Evolutionary conservation across 1,140 invertebrate species (phyloP).

Genomic region (Argopecten irradians): DNA sequence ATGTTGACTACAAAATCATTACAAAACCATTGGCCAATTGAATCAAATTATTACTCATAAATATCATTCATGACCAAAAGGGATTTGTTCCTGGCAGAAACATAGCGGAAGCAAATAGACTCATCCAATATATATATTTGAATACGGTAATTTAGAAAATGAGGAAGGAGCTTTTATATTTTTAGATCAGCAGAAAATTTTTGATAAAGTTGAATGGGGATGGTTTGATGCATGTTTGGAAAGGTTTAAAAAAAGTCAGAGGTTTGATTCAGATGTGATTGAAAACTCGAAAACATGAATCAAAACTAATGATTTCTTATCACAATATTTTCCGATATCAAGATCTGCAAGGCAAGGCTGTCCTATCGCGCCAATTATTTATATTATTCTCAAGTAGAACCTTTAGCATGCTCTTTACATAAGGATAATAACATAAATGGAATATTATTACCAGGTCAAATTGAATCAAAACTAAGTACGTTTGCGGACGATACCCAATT

Average conservation of each 20-base stretch:
- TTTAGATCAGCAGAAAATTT: background rate
- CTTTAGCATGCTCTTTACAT: background rate
- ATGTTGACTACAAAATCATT: background rate
- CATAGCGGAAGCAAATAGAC: background rate
- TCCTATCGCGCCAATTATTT: background rate
- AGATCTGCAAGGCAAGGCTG: no score
- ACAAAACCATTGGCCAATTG: background rate
- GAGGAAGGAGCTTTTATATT: no score
- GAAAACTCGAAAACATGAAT: no score
- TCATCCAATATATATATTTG: background rate
- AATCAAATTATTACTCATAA: background rate
- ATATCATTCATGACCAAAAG: background rate
- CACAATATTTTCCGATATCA: no score
- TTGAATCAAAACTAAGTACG: background rate
- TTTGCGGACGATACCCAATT: background rate
- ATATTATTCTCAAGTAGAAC: background rate
- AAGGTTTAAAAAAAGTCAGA: no score
- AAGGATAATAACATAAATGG: no score
- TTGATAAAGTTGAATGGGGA: no score
- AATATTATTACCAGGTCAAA: no score
- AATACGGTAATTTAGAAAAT: background rate
- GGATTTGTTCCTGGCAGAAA: background rate
- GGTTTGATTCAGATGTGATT: no score
- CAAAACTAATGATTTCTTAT: no score
- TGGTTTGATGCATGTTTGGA: no score